Base-by-base conservation (phyloP, 2,113 vertebrate species). In the Varanus salvator region DNA sequence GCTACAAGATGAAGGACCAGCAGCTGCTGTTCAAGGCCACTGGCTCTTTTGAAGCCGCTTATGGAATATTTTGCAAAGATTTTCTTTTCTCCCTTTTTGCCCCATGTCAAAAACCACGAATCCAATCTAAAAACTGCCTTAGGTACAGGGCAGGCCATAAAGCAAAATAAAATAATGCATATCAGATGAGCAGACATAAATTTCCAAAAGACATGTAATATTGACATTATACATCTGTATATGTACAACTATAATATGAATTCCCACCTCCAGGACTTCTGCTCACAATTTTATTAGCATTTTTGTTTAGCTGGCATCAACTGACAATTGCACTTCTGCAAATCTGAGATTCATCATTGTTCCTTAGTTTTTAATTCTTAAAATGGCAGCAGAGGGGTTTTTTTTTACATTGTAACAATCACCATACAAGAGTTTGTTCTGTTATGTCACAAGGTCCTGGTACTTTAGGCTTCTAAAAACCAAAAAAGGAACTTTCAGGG, bases 301-400 rank as follows among this genome's bases (percentile, higher is more conserved):
- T 69, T 86, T 44, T 48, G 44, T 48, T 31, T 2, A 48, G 52
- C n/a, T 78, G 1, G 68, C 91, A 82, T 8, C 88, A 57, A 92
- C 91, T 87, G 12, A 34, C 48, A 92, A 52, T 14, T 84, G 17
- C 0, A 0, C 31, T 80, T 80, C 44, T 74, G 25, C 80, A 80
- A 57, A 17, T 31, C 2, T 1, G 25, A 64, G 52, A 19, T 85
- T 86, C 87, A 74, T 83, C 71, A 77, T 86, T 87, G 50, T 84
- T 0, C 0, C 88, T 60, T 77, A 88, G 27, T 44, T 78, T 29
- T 54, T 15, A 72, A 29, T 64, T 92, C 86, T 89, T 71, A 76
- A 93, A 80, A 68, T 66, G 82, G 92, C 12, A 80, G 48, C 3
- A 25, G 21, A 75, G 80, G 87, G 87, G 90, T 80, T 44, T 44